Percentiles rank a stretch among this genome's conserved stretches.
Evolutionary conservation across 1,140 invertebrate species (phyloP).

Genomic region (Penaeus vannamei): DNA sequence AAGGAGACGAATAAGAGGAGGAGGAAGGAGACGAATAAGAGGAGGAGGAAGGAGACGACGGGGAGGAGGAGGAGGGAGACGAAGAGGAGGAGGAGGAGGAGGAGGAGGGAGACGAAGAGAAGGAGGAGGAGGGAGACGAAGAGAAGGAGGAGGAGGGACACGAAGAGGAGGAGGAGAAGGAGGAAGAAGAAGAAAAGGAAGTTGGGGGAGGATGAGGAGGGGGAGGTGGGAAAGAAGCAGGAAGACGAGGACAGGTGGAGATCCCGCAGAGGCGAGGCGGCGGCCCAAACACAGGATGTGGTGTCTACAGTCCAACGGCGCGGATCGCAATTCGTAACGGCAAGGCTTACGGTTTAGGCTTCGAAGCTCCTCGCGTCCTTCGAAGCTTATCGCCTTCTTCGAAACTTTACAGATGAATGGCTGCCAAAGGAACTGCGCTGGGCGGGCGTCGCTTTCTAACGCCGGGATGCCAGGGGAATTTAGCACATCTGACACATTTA

Average conservation of each 20-base stretch:
- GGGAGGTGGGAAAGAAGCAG: constrained; percentile 3
- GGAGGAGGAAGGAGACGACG: background rate
- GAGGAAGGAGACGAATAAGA: background rate
- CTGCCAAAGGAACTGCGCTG: too few species aligned
- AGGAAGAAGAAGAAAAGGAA: too few species aligned
- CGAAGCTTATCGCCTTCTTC: too few species aligned
- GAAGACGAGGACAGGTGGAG: background rate
- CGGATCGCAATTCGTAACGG: too few species aligned
- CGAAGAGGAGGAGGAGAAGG: background rate
- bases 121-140: background rate
- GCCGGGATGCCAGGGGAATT: too few species aligned
- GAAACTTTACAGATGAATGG: too few species aligned
- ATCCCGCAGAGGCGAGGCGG: background rate
- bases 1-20: background rate
- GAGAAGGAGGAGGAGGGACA: background rate
- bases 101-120: background rate
- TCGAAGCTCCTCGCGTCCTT: too few species aligned
- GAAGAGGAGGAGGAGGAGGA: background rate
- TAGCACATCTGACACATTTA: too few species aligned
- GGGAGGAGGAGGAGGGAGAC: background rate
- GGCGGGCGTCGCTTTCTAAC: too few species aligned
- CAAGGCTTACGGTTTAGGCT: too few species aligned
- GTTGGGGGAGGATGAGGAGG: too few species aligned
- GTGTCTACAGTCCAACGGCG: background rate
- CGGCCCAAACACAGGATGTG: background rate